Percentiles rank a stretch among this genome's conserved stretches.
Evolutionary conservation across 2,113 vertebrate species (phyloP).

Genomic region (Elephantulus edwardii): DNA sequence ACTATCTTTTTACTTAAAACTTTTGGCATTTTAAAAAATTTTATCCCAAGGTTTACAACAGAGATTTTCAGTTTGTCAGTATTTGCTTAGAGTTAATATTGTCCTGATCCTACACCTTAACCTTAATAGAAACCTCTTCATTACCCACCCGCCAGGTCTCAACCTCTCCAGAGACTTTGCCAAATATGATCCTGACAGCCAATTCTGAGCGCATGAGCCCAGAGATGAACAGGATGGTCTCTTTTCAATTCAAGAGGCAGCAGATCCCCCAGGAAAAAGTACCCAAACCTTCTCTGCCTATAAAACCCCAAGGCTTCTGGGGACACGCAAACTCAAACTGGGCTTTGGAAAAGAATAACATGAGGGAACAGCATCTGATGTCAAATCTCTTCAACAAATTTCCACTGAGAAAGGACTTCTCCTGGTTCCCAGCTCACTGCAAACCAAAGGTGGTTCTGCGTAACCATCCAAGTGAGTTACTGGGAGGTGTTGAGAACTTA

Average conservation of each 20-base stretch:
- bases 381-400: slow-evolving; percentile 9
- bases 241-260: not conserved
- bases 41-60: not conserved
- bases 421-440: not conserved
- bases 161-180: slow-evolving; percentile 14
- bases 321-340: not conserved
- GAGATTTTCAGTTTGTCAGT: not conserved
- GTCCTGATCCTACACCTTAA: slow-evolving; percentile 24
- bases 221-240: not conserved
- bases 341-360: not conserved
- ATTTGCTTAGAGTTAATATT: not conserved
- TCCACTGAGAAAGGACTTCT: not conserved
- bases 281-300: not conserved
- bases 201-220: not conserved
- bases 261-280: not conserved
- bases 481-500: not conserved
- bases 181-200: not conserved
- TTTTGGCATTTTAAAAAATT: too few species aligned
- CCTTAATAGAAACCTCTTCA: slow-evolving; percentile 31
- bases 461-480: slow-evolving; percentile 41
- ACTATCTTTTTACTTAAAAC: not conserved
- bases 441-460: not conserved
- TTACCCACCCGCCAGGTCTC: not conserved
- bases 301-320: not conserved
- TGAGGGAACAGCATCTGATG: not conserved